Percentiles rank a stretch among this genome's conserved stretches.
Conservation (phyloP, 1,140 invertebrate genomes). For the Trissolcus basalis region DNA sequence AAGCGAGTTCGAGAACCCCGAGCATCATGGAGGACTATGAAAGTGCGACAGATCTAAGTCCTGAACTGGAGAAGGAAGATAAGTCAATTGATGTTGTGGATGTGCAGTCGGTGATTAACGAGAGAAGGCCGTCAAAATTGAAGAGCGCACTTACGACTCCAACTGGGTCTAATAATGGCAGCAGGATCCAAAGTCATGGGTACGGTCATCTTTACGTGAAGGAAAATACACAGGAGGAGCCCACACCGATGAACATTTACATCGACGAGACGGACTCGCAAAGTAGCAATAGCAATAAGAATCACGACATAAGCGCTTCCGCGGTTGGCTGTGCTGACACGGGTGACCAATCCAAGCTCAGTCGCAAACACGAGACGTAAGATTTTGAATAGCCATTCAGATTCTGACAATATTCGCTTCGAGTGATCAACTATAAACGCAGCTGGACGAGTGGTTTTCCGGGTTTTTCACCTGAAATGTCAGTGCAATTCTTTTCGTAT, state of each 20-base stretch:
- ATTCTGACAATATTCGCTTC: no score
- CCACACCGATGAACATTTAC: conserved; percentile 59
- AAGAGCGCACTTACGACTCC: conserved; percentile 44
- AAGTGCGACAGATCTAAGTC: conserved; percentile 28
- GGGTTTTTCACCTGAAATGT: conserved; percentile 26
- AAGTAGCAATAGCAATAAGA: conserved; percentile 58
- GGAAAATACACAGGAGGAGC: conserved; percentile 37
- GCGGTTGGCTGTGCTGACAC: conserved; percentile 39
- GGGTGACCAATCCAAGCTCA: conserved; percentile 43
- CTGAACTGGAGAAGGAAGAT: conserved; percentile 38
- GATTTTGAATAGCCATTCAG: conserved; percentile 21
- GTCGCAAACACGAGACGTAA: conserved; percentile 42
- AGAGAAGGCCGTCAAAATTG: conserved; percentile 70
- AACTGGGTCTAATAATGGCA: conserved; percentile 29
- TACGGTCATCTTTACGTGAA: conserved; percentile 60
- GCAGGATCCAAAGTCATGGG: conserved; percentile 26
- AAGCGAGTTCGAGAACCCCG: conserved; percentile 47
- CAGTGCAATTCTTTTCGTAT: conserved; percentile 49
- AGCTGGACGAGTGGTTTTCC: conserved; percentile 16
- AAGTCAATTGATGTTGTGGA: conserved; percentile 56
- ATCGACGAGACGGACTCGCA: conserved; percentile 65
- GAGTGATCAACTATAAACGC: no score
- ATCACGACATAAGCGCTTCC: conserved; percentile 29
- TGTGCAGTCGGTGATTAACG: conserved; percentile 73
- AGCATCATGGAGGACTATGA: conserved; percentile 56